These are phyloP conservation scores for Megalops atlanticus DNA, from an alignment of 2,113 vertebrate species.

Conservation along the genomic window DNA sequence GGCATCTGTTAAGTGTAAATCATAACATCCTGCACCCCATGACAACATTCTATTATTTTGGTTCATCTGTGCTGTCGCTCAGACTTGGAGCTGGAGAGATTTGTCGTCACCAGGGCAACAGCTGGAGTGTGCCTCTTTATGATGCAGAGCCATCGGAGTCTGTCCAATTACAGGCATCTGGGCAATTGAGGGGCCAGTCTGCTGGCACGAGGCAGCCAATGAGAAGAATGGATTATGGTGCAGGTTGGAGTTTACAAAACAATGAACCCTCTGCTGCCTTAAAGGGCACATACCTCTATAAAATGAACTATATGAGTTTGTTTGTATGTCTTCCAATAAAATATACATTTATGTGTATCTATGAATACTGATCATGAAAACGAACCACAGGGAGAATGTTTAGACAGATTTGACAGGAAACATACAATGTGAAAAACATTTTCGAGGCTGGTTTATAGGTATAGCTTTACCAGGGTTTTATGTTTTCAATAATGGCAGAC, in stretches of 20 bases:
- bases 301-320: too few species aligned
- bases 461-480: too few species aligned
- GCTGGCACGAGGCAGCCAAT: conserved; percentile 54
- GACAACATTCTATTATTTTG: not conserved
- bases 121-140: conserved; percentile 45
- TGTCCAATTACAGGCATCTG: conserved; percentile 67
- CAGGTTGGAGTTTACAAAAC: not conserved
- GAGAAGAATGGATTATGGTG: conserved; percentile 53
- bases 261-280: not conserved
- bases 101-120: conserved; percentile 47
- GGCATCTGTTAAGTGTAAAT: too few species aligned
- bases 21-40: too few species aligned
- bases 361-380: too few species aligned
- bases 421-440: too few species aligned
- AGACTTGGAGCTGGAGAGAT: conserved; percentile 27
- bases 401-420: too few species aligned
- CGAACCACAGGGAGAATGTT: too few species aligned
- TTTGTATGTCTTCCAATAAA: too few species aligned
- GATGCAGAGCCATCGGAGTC: not conserved
- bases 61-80: not conserved
- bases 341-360: too few species aligned
- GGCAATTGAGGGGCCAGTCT: conserved; percentile 66
- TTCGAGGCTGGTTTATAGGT: too few species aligned
- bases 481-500: too few species aligned
- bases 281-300: not conserved